Percentiles rank a stretch among this genome's conserved stretches.
phyloP scores from a whole-genome alignment of 2,888 invertebrate genomes.

The Drosophila demipolita region DNA sequence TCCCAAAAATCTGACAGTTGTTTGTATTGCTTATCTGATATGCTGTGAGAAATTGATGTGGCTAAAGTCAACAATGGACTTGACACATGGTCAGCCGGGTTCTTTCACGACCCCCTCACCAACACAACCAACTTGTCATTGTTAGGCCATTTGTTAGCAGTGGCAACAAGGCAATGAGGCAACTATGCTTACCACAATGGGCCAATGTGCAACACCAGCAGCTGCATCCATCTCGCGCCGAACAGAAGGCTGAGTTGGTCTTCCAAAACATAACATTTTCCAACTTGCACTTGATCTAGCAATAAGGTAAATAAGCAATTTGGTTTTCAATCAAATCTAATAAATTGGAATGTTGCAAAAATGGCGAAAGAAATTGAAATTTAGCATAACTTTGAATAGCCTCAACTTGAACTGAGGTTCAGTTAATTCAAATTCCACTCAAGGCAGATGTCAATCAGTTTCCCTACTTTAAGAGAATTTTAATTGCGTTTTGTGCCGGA shows the following conservation, averaged over 20 bases:
- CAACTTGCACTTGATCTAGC: background rate
- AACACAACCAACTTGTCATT: slow-evolving; percentile 34
- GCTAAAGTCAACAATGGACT: slow-evolving; percentile 47
- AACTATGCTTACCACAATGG: background rate
- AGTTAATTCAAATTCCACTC: slow-evolving; percentile 7
- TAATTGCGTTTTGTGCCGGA: slow-evolving; percentile 7
- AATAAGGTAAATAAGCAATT: background rate
- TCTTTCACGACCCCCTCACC: background rate
- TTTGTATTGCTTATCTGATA: slow-evolving; percentile 17
- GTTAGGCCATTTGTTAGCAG: slow-evolving; percentile 41
- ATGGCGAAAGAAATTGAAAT: background rate
- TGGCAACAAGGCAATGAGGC: slow-evolving; percentile 14
- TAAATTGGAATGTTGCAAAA: background rate
- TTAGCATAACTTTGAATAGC: background rate
- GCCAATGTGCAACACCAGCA: slow-evolving; percentile 26
- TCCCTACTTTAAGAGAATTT: slow-evolving; percentile 19
- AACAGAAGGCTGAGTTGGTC: background rate
- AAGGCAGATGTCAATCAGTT: slow-evolving; percentile 22
- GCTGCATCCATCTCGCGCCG: slow-evolving; percentile 36
- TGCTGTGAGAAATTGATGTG: slow-evolving; percentile 47
- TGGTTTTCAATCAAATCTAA: background rate
- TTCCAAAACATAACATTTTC: background rate
- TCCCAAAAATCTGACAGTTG: background rate
- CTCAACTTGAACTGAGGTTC: background rate
- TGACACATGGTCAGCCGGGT: slow-evolving; percentile 39